Evolutionary conservation across 2,797 vertebrate genomes (phyloP).

Genomic region (Monodelphis domestica): DNA sequence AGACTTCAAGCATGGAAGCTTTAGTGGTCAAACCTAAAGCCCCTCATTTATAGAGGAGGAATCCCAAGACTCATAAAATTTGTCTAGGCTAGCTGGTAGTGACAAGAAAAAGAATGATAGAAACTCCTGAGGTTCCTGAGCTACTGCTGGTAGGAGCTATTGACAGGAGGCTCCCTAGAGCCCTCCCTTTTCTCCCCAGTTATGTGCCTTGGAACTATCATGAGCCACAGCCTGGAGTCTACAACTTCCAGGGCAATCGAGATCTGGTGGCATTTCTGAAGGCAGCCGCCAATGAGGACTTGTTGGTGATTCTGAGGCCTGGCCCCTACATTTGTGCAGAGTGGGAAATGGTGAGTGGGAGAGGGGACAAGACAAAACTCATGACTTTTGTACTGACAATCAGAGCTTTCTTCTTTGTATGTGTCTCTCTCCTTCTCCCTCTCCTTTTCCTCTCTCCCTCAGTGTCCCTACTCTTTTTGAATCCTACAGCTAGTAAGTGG

Average conservation of each 20-base stretch:
- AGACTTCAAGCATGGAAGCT: not conserved
- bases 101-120: not conserved
- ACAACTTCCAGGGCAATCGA: slow-evolving; percentile 90
- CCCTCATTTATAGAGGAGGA: not conserved
- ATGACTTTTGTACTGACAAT: not conserved
- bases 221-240: slow-evolving; percentile 89
- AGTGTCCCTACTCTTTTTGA: too few species aligned
- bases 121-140: not conserved
- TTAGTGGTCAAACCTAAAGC: not conserved
- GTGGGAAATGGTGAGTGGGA: slow-evolving; percentile 96
- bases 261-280: slow-evolving; percentile 93
- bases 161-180: not conserved
- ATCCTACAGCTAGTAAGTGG: too few species aligned
- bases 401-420: not conserved
- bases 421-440: not conserved
- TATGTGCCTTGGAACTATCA: slow-evolving; percentile 99
- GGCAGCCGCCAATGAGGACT: slow-evolving; percentile 90
- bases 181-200: slow-evolving; percentile 81
- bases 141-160: slow-evolving; percentile 14
- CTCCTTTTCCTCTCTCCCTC: slow-evolving; percentile 11
- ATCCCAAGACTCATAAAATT: not conserved
- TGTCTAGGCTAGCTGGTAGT: not conserved
- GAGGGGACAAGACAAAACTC: slow-evolving; percentile 12
- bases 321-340: slow-evolving; percentile 99
- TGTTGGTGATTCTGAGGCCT: slow-evolving; percentile 95